phyloP scores from a whole-genome alignment of 2,113 vertebrate genomes.

The Ploceus nigricollis region DNA sequence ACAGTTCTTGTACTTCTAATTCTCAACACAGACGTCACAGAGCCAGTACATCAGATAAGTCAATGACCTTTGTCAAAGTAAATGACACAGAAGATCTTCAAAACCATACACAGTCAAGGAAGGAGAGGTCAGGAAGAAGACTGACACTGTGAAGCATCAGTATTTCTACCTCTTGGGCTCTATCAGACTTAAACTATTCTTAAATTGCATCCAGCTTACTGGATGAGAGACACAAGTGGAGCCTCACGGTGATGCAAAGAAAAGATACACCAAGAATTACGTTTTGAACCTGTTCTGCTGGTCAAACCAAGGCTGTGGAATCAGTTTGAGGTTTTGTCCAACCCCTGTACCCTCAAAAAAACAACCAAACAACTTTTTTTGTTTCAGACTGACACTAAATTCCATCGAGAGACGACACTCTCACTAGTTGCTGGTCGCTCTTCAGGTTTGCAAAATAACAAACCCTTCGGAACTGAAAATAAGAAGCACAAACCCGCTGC shows the following conservation, averaged over 20 bases:
- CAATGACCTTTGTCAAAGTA: not conserved
- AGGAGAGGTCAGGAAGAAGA: not conserved
- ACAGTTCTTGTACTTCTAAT: not conserved
- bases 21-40: not conserved
- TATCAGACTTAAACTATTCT: not conserved
- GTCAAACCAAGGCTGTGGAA: not conserved
- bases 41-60: not conserved
- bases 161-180: not conserved
- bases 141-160: not conserved
- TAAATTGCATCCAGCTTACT: not conserved
- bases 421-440: not conserved
- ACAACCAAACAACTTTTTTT: not conserved
- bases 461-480: not conserved
- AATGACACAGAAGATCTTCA: not conserved
- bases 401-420: not conserved
- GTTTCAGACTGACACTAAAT: not conserved
- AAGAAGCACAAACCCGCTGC: not conserved
- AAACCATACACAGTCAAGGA: not conserved
- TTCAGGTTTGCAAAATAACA: not conserved
- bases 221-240: not conserved
- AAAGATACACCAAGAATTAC: rapidly evolving
- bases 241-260: rapidly evolving
- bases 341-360: rapidly evolving
- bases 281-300: not conserved
- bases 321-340: not conserved